Evolutionary conservation across 2,888 invertebrate genomes (phyloP).

Genomic region (Dryomyza anilis): DNA sequence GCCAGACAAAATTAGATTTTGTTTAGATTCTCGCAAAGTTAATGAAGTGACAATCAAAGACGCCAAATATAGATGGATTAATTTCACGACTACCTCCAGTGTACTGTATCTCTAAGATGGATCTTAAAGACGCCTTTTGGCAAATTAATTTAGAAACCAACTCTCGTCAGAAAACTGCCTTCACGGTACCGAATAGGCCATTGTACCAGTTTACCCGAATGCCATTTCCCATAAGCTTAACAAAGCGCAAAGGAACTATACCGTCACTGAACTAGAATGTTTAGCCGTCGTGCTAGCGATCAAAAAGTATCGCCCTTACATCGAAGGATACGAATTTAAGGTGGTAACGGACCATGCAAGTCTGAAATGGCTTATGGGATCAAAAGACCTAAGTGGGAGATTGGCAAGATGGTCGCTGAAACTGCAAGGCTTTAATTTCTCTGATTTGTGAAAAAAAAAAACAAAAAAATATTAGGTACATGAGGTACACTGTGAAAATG

Average conservation of each 20-base stretch:
- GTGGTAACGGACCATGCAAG: not conserved
- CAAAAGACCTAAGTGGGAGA: not conserved
- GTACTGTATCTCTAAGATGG: not conserved
- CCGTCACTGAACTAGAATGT: not conserved
- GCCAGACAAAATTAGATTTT: slow-evolving; percentile 5
- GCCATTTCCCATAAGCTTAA: not conserved
- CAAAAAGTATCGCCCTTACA: slow-evolving; percentile 1
- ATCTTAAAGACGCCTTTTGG: slow-evolving; percentile 16
- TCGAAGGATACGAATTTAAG: not conserved
- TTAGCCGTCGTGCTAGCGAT: not conserved
- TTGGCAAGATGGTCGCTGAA: slow-evolving; percentile 6
- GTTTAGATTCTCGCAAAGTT: not conserved
- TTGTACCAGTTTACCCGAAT: not conserved
- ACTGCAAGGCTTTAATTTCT: not conserved
- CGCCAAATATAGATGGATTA: not conserved
- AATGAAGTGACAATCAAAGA: slow-evolving; percentile 18
- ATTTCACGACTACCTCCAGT: not conserved
- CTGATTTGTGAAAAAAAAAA: too few species aligned
- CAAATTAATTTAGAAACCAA: not conserved
- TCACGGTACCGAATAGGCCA: not conserved
- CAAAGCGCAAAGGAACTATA: not conserved
- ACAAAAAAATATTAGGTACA: too few species aligned
- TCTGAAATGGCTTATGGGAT: not conserved
- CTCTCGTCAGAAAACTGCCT: not conserved
- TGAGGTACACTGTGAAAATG: not conserved